phyloP scores from a whole-genome alignment of 2,888 invertebrate species.

The Conomelus anceps region DNA sequence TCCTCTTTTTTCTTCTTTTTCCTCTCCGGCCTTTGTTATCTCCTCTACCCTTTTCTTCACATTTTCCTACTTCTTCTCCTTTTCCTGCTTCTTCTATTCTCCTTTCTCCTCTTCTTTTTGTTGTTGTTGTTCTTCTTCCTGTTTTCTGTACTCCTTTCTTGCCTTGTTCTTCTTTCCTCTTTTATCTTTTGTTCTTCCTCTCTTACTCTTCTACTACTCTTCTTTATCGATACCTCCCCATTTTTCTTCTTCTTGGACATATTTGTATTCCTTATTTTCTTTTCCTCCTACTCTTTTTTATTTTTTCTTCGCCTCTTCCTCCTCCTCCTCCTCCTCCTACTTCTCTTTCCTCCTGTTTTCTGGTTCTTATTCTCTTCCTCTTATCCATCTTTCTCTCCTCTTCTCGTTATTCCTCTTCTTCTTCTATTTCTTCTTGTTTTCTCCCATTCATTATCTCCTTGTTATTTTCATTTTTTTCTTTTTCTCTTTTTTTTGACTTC shows the following conservation, averaged over 20 bases:
- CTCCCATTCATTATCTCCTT: neutral
- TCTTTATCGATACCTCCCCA: neutral
- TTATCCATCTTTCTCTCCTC: neutral
- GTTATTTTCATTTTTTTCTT: neutral
- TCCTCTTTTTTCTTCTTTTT: neutral
- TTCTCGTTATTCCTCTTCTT: neutral
- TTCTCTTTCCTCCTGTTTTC: neutral
- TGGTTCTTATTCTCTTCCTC: neutral
- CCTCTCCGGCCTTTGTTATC: no score
- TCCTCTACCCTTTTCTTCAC: neutral
- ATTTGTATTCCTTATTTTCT: neutral
- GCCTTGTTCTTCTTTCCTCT: neutral
- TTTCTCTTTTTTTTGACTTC: neutral
- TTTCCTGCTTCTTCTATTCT: neutral
- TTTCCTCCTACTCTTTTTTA: neutral
- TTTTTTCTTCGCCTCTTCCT: neutral
- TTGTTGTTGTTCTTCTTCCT: neutral
- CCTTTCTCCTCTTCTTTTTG: neutral
- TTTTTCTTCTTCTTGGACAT: neutral
- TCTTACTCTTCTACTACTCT: neutral
- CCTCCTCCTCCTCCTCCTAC: neutral
- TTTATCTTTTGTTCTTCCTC: neutral
- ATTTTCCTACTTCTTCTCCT: neutral
- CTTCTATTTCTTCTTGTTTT: neutral
- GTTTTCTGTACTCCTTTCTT: neutral